Conservation (phyloP, 2,113 vertebrate species). For the Trichechus manatus region DNA sequence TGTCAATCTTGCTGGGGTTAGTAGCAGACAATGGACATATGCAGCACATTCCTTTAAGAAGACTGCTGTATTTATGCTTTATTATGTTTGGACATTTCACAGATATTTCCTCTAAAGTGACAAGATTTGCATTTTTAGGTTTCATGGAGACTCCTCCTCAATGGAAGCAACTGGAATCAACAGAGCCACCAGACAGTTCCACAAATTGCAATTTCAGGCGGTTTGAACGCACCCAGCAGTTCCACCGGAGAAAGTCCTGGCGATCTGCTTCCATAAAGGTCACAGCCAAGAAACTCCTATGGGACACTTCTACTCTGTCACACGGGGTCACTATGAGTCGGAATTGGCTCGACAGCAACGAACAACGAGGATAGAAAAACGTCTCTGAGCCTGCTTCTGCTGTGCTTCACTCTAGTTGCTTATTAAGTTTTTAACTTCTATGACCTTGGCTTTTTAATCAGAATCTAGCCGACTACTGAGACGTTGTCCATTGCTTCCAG, state of each 20-base stretch:
- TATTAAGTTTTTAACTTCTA: background rate
- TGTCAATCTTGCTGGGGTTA: background rate
- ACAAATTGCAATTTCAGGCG: background rate
- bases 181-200: background rate
- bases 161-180: background rate
- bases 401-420: background rate
- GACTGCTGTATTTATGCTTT: background rate
- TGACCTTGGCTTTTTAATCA: background rate
- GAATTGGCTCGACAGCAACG: background rate
- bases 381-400: background rate
- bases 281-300: background rate
- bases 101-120: background rate
- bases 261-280: background rate
- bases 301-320: background rate
- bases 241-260: background rate
- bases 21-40: background rate
- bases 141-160: conserved; percentile 4
- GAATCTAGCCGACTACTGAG: background rate
- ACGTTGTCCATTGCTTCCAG: background rate
- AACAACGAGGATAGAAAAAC: background rate
- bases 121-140: background rate
- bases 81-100: conserved; percentile 36
- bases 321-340: background rate
- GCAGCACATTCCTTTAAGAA: conserved; percentile 37
- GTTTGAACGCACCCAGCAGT: background rate